Evolutionary conservation across 2,797 vertebrate genomes (phyloP).

Genomic region (Rhynchotus rufescens): DNA sequence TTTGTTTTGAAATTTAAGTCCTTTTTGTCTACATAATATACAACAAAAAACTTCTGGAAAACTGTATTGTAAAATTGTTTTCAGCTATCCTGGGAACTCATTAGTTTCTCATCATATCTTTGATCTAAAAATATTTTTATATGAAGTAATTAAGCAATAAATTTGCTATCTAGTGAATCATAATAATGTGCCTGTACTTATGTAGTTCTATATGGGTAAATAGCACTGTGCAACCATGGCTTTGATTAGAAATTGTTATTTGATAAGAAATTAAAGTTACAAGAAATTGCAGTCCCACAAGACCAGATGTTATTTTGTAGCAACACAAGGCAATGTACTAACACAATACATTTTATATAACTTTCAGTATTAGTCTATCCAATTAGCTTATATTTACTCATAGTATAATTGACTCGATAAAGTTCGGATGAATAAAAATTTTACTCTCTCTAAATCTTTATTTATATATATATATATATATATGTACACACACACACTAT

Average conservation of each 20-base stretch:
- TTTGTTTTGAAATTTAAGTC: neutral
- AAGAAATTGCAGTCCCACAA: neutral
- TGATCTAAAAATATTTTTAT: slow-evolving; percentile 48
- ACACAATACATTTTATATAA: neutral
- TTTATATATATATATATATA: too few species aligned
- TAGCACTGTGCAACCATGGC: neutral
- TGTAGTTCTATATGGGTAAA: neutral
- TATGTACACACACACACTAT: too few species aligned
- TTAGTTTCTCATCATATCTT: slow-evolving; percentile 45
- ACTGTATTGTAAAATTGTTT: slow-evolving; percentile 10
- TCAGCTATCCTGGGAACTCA: slow-evolving; percentile 26
- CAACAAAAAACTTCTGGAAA: neutral
- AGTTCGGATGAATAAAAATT: neutral
- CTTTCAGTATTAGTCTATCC: neutral
- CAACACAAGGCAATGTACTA: neutral
- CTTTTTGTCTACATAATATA: neutral
- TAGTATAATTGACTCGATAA: neutral
- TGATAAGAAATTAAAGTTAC: neutral
- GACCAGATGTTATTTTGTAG: neutral
- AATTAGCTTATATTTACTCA: neutral
- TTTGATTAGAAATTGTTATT: slow-evolving; percentile 25
- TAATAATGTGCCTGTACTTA: slow-evolving; percentile 1
- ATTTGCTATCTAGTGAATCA: neutral
- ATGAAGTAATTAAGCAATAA: slow-evolving; percentile 33
- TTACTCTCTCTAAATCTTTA: too few species aligned